Base-by-base conservation (phyloP, 2,888 invertebrate genomes). In the Tolmerus cingulatus region DNA sequence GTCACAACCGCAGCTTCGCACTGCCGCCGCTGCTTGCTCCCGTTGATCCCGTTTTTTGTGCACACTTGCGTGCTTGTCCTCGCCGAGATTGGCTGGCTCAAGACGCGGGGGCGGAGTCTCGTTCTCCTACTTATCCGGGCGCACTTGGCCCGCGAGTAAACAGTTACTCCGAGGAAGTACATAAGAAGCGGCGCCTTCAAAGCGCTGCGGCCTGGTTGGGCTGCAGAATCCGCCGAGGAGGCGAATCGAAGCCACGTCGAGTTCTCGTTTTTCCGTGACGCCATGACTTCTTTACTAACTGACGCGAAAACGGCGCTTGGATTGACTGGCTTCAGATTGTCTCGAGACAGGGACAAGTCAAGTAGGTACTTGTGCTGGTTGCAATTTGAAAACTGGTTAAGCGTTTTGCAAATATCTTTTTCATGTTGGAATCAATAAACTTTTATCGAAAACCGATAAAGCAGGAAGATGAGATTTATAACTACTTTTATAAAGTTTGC, bases 21-120 rank as follows among this genome's bases (percentile, higher is more conserved):
- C 7, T 9, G 9, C 19, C 9, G 23, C 27, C 76, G 34, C 76
- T 8, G 27, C 23, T 74, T 74, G 76, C 76, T 16, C 19, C 37
- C 57, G n/a, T 40, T 37, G 66, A 66, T 57, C 27, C 23, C 55
- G 30, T 86, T 86, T 55, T 86, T 23, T 16, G 76, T 37, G 40
- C 82, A 82, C 82, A 82, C 86, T 86, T 86, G 86, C 86, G 86
- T 86, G 30, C 55, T 77, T 86, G 51, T 34, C 51, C 51, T 14
- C 7, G 34, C 55, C 19, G 76, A 86, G 86, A 86, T 86, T 86
- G 86, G 86, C 30, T 86, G 77, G 37, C 8, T 16, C 19, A 34
- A 57, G 37, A 30, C 34, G 12, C 37, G 37, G 12, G 37, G 82
- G 82, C 57, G 82, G 82, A 66, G 82, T 12, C 57, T 82, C 66